A percentile compares a stretch with the other conserved stretches of the same genome.
Evolutionary conservation across 2,797 vertebrate species (phyloP).

Genomic region (Pampus argenteus): DNA sequence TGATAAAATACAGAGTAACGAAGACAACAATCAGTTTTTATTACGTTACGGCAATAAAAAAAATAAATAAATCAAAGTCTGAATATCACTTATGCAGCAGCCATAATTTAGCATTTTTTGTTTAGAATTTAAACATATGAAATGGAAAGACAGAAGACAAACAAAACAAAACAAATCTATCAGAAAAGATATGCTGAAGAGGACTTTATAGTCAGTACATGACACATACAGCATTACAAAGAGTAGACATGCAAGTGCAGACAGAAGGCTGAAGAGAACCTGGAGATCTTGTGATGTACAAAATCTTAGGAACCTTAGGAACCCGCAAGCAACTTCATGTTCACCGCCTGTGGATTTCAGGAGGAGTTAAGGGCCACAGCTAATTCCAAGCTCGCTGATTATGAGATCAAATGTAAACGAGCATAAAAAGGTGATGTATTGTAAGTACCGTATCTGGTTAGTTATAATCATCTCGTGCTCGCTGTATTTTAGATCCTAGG

Average conservation of each 20-base stretch:
- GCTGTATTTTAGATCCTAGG: conserved; percentile 61
- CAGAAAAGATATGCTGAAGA: conserved; percentile 28
- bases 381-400: conserved; percentile 74
- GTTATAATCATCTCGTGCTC: conserved; percentile 57
- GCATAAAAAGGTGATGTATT: conserved; percentile 52
- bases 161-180: too few species aligned
- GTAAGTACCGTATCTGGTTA: conserved; percentile 35
- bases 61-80: too few species aligned
- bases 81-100: neutral
- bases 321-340: conserved; percentile 35
- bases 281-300: conserved; percentile 39
- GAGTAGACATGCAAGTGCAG: conserved; percentile 20
- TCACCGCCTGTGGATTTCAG: conserved; percentile 56
- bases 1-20: neutral
- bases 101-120: neutral
- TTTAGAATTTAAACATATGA: conserved; percentile 30
- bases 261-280: conserved; percentile 24
- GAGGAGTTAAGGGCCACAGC: conserved; percentile 55
- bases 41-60: too few species aligned
- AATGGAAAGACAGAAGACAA: too few species aligned
- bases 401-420: conserved; percentile 67
- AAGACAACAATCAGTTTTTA: neutral
- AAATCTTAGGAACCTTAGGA: conserved; percentile 42
- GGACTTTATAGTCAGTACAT: conserved; percentile 32
- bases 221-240: conserved; percentile 25